Base-by-base conservation (phyloP, 37 sponge, comb jelly and placozoan genomes). In the Haliclona indistincta region DNA sequence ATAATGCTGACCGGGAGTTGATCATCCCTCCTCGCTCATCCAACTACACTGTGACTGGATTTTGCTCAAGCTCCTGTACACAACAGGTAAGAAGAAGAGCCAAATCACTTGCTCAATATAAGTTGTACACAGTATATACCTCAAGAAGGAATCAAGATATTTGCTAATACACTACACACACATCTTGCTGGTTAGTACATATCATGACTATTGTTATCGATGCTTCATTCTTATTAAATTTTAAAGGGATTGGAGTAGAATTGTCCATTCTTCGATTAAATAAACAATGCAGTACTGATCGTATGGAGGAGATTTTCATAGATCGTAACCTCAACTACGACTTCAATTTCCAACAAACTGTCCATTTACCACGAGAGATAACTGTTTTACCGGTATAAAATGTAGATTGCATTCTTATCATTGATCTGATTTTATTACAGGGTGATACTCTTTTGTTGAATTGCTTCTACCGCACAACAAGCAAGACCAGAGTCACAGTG, bases 301-400 rank as follows among this genome's bases (percentile, higher is more conserved):
- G n/a, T n/a, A 20, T 25, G n/a, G 60, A 58, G 28, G 6, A 25
- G 7, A 8, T 22, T 43, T 47, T 47, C 20, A 44, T 70, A 38
- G 52, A 47, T 38, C 39, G 22, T 28, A 70, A 70, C 38, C 17
- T 43, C 7, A 34, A 30, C 11, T 70, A 70, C 43, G 71, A 70
- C 38, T 70, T 70, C 22, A 70, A 47, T 13, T 70, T 49, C 38
- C 71, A 70, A 32, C 71, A 70, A 47, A 30, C 71, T 49, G 43
- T 0, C 38, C 52, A 49, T 32, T 38, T 70, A 7, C 44, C 71
- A 38, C 4, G 43, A 44, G 54, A 70, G 54, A 47, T 70, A 38
- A 70, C 71, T 34, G 71, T 70, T 29, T 10, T 70, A 47, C 71
- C 71, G 0, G 71, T 70, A 43, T 45, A n/a, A n/a, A n/a, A n/a